These are phyloP conservation scores for Drosophila demipolita DNA, from an alignment of 2,888 invertebrate genomes.

Conservation along the genomic window DNA sequence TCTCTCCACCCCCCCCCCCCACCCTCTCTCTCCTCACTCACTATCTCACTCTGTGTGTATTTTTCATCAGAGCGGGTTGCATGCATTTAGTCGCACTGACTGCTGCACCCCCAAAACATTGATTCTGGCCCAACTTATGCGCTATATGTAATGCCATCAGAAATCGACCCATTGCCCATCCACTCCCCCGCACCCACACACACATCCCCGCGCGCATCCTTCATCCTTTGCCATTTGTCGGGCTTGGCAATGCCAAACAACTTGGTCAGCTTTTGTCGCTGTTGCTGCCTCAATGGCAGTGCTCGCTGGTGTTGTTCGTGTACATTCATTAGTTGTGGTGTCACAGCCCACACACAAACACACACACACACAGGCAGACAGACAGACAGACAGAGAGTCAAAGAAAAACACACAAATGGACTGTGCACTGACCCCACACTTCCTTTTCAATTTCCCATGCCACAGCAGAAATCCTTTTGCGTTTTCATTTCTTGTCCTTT, in stretches of 20 bases:
- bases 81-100: slow-evolving; percentile 41
- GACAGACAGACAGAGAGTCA: slow-evolving; percentile 1
- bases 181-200: too few species aligned
- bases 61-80: slow-evolving; percentile 29
- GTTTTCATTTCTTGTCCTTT: slow-evolving; percentile 11
- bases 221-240: slow-evolving; percentile 48
- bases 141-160: slow-evolving; percentile 16
- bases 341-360: slow-evolving; percentile 36
- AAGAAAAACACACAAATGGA: slow-evolving; percentile 8
- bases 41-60: not conserved
- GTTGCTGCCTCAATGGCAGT: slow-evolving; percentile 50
- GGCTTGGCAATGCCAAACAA: slow-evolving; percentile 62
- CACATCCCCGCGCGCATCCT: not conserved
- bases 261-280: slow-evolving; percentile 55
- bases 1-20: not conserved
- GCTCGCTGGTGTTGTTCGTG: slow-evolving; percentile 23
- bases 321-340: slow-evolving; percentile 65
- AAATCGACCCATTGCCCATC: slow-evolving; percentile 8
- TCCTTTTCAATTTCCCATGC: slow-evolving; percentile 62
- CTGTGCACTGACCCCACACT: slow-evolving; percentile 63
- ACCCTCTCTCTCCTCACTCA: not conserved
- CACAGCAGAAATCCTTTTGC: slow-evolving; percentile 47
- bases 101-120: not conserved
- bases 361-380: not conserved
- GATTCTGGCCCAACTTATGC: not conserved